Evolutionary conservation across 2,113 vertebrate genomes (phyloP).

Genomic region (Mionectes macconnelli): DNA sequence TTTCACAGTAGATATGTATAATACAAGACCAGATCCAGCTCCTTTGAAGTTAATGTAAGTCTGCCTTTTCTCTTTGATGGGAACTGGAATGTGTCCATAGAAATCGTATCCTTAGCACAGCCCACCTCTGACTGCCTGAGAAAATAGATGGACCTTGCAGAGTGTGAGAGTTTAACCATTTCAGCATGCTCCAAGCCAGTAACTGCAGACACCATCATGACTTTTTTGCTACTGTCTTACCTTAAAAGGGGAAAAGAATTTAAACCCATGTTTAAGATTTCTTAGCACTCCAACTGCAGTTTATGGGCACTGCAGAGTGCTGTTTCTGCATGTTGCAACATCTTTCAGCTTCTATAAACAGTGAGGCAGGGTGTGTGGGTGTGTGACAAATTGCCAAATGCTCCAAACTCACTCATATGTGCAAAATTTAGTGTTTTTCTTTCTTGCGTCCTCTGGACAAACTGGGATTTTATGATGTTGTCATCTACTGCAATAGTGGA

Average conservation of each 20-base stretch:
- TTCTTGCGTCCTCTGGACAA: background rate
- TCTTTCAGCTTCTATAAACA: background rate
- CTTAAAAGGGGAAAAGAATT: background rate
- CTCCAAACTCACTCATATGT: background rate
- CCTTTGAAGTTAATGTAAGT: slow-evolving; percentile 26
- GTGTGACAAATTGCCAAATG: background rate
- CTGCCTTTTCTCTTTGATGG: slow-evolving; percentile 15
- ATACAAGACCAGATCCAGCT: background rate
- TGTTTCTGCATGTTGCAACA: background rate
- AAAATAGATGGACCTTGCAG: slow-evolving; percentile 1
- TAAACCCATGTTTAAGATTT: background rate
- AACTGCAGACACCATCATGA: background rate
- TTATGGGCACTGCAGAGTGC: background rate
- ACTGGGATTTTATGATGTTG: background rate
- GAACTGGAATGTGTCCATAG: slow-evolving; percentile 14
- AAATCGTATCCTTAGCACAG: slow-evolving; percentile 12
- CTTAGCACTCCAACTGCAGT: background rate
- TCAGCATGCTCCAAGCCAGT: background rate
- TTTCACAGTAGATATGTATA: background rate
- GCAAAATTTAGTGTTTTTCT: background rate
- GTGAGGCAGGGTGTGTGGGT: no score
- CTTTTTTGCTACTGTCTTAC: background rate
- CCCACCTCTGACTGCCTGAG: background rate
- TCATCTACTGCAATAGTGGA: background rate
- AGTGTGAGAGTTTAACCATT: background rate